Base-by-base conservation (phyloP, 2,113 vertebrate genomes). In the Morone saxatilis region DNA sequence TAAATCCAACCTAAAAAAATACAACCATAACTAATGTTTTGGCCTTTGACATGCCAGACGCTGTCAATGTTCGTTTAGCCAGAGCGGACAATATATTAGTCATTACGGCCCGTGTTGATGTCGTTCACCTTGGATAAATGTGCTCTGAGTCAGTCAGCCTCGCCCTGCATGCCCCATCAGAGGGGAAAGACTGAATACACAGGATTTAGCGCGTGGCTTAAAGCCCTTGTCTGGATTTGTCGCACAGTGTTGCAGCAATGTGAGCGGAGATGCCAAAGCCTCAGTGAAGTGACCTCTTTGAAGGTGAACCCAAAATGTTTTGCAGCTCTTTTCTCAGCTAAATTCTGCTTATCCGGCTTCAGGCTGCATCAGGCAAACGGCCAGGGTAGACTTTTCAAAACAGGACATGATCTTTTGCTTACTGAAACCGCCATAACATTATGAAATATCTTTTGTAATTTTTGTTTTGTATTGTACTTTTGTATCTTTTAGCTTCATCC, bases 151-250 rank as follows among this genome's bases (percentile, higher is more conserved):
- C 87, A 90, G 81, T 78, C 77, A 70, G 86, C 86, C 82, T 88
- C 53, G 53, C 71, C 78, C 92, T 68, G 53, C 85, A 77, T 56
- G 89, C 83, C 89, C 85, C 89, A 84, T 76, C 87, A 70, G 93
- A 89, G 89, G 61, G 83, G 86, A 92, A 88, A 91, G 80, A 76
- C 89, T 88, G 80, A 92, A 88, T 50, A 94, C 90, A 92, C 87
- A 93, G 87, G 92, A 89, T 87, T 90, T 91, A 90, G 80, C 75
- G 36, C 11, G 19, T 83, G 90, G 91, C 84, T 92, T 92, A 85
- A 88, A 83, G 77, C 80, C 81, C 78, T 72, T 19, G 69, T 81
- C 84, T 86, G 89, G 90, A 91, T 93, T 89, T 88, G 89, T 76
- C 36, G 80, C 89, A 85, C 81, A 54, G 50, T 60, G 81, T 83